These are phyloP conservation scores for Galagoides demidoff DNA, from an alignment of 2,797 vertebrate species.

Conservation along the genomic window DNA sequence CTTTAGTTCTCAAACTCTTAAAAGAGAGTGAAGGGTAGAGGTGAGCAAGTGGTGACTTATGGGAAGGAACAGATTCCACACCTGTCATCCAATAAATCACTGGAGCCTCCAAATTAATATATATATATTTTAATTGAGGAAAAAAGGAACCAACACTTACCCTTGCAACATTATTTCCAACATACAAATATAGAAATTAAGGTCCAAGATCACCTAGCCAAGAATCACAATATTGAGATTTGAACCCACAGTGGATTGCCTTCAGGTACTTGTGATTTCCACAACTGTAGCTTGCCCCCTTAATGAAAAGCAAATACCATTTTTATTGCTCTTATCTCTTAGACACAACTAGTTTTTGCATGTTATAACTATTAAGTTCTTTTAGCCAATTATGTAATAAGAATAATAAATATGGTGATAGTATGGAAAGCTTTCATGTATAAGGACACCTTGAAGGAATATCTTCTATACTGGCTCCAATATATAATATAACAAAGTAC, in stretches of 20 bases:
- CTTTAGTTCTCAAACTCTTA: constrained; percentile 13
- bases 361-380: background rate
- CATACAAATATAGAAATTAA: background rate
- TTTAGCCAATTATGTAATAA: background rate
- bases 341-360: background rate
- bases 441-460: background rate
- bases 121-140: background rate
- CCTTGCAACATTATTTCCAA: background rate
- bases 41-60: background rate
- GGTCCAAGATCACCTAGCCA: background rate
- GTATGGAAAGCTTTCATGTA: background rate
- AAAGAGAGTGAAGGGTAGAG: background rate
- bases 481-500: background rate
- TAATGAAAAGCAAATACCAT: background rate
- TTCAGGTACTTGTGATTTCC: background rate
- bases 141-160: background rate
- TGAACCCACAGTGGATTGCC: background rate
- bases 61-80: background rate
- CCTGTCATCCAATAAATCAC: background rate
- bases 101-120: background rate
- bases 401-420: background rate
- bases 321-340: constrained; percentile 6
- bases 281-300: background rate
- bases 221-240: background rate
- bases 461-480: background rate